A percentile compares a stretch with the other conserved stretches of the same genome.
phyloP scores from a whole-genome alignment of 1,140 invertebrate species.

The Araneus ventricosus region DNA sequence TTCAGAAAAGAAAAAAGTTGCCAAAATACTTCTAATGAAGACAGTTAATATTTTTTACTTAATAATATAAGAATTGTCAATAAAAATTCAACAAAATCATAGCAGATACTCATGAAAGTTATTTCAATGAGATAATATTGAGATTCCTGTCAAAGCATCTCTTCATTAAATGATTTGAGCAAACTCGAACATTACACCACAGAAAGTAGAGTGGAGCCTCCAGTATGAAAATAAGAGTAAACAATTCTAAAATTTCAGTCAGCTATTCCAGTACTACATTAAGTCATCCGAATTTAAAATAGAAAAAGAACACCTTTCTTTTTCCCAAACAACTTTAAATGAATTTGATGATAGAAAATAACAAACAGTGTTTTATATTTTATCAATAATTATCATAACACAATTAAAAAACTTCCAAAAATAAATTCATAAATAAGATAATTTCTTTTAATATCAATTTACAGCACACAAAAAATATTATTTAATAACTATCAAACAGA shows the following conservation, averaged over 20 bases:
- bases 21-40: background rate
- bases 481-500: background rate
- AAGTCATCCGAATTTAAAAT: background rate
- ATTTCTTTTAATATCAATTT: background rate
- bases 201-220: background rate
- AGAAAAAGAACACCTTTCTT: background rate
- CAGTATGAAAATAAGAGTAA: too few species aligned
- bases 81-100: background rate
- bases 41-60: background rate
- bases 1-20: background rate
- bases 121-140: background rate
- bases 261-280: too few species aligned
- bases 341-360: background rate
- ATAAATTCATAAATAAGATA: background rate
- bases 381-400: background rate
- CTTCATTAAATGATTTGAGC: background rate
- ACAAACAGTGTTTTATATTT: background rate
- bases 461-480: background rate
- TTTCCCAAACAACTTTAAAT: background rate
- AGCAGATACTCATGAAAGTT: background rate
- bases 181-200: background rate
- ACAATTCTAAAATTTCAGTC: too few species aligned
- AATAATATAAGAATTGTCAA: background rate
- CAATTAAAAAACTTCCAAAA: background rate
- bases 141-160: background rate